Conservation (phyloP, 2,113 vertebrate species). For the Ardeotis arabs region DNA sequence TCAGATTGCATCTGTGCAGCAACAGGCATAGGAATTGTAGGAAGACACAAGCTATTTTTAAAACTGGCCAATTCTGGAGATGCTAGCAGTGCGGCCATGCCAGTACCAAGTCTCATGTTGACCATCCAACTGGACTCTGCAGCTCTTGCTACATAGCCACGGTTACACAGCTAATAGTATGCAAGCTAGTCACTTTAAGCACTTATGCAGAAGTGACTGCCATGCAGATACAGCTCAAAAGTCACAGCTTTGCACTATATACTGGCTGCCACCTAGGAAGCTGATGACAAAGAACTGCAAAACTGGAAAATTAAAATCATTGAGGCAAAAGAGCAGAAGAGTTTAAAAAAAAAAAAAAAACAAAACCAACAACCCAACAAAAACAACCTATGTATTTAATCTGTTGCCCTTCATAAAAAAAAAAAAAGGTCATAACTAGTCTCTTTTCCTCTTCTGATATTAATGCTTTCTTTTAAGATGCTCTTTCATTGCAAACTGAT, state of each 20-base stretch:
- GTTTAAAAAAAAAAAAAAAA: too few species aligned
- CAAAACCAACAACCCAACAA: too few species aligned
- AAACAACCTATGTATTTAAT: neutral
- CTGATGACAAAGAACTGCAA: neutral
- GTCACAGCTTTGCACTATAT: neutral
- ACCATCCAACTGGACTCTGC: neutral
- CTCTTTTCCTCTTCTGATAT: neutral
- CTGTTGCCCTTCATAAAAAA: neutral
- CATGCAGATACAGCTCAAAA: neutral
- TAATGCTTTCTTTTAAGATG: neutral
- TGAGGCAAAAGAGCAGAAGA: neutral
- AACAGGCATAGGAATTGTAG: neutral
- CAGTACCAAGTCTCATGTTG: neutral
- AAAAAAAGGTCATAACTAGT: neutral
- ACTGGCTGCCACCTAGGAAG: neutral
- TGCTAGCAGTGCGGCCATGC: rapidly evolving
- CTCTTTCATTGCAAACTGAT: neutral
- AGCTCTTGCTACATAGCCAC: neutral
- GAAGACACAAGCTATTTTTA: neutral
- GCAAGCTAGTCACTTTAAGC: neutral
- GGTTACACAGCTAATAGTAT: neutral
- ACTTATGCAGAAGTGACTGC: neutral
- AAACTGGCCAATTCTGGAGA: neutral
- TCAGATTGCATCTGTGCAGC: neutral
- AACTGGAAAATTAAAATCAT: neutral